Evolutionary conservation across 2,797 vertebrate species (phyloP).

Genomic region (Lycodopsis pacificus): DNA sequence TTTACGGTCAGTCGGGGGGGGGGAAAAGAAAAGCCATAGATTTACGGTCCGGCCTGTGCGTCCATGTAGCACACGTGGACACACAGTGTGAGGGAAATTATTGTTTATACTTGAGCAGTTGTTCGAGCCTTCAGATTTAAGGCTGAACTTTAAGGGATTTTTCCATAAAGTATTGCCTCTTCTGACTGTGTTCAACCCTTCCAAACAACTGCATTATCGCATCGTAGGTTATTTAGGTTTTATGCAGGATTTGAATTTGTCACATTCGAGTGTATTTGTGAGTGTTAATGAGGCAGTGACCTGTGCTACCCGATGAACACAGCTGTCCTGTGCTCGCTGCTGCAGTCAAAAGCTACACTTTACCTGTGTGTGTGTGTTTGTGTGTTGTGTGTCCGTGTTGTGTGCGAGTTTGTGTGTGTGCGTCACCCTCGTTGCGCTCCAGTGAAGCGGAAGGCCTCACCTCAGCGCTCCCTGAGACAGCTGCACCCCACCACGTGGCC

Average conservation of each 20-base stretch:
- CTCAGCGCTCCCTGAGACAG: constrained; percentile 84
- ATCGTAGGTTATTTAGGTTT: constrained; percentile 23
- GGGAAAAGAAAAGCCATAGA: constrained; percentile 59
- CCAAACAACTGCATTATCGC: not conserved
- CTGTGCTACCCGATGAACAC: constrained; percentile 85
- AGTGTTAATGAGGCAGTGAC: constrained; percentile 86
- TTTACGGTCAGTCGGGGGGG: constrained; percentile 50
- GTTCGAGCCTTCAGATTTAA: constrained; percentile 47
- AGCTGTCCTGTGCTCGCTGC: constrained; percentile 80
- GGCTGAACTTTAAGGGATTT: not conserved
- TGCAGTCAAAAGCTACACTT: constrained; percentile 75
- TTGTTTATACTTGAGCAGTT: constrained; percentile 57
- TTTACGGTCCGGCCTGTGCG: constrained; percentile 65
- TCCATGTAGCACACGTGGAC: constrained; percentile 30
- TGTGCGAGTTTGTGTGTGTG: constrained; percentile 46
- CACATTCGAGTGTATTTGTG: constrained; percentile 66
- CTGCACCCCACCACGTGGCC: constrained; percentile 83
- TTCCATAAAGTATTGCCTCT: not conserved
- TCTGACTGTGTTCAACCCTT: constrained; percentile 1
- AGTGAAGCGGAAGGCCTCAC: constrained; percentile 83
- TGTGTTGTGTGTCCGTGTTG: constrained; percentile 48
- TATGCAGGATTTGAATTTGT: constrained; percentile 68
- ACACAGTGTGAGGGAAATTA: constrained; percentile 33
- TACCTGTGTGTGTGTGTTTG: constrained; percentile 72
- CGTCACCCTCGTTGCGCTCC: constrained; percentile 77